Evolutionary conservation across 2,888 invertebrate genomes (phyloP).

Genomic region (Anodontia alba): DNA sequence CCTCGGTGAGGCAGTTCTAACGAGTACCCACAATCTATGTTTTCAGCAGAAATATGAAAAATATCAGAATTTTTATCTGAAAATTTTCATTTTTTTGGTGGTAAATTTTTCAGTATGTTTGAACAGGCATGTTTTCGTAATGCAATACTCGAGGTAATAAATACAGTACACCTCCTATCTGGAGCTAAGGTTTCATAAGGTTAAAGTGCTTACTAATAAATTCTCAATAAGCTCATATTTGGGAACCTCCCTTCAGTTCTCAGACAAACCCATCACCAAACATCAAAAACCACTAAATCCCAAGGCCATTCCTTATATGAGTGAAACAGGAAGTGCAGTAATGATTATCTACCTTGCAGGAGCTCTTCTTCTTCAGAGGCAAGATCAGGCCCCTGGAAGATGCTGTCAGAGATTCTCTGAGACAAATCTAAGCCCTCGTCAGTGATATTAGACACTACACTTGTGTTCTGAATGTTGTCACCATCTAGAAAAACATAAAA

Average conservation of each 20-base stretch:
- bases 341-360: constrained; percentile 70
- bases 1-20: too few relatives aligned
- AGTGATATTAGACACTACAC: constrained; percentile 77
- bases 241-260: constrained; percentile 8
- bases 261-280: background rate
- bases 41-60: too few relatives aligned
- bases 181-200: too few relatives aligned
- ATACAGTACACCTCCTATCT: too few relatives aligned
- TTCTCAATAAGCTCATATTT: constrained; percentile 4
- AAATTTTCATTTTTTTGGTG: too few relatives aligned
- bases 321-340: background rate
- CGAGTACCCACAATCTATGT: too few relatives aligned
- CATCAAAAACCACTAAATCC: background rate
- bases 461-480: constrained; percentile 69
- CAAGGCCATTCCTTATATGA: background rate
- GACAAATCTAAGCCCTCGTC: constrained; percentile 83
- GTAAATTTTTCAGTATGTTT: too few relatives aligned
- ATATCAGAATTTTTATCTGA: too few relatives aligned
- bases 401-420: constrained; percentile 80
- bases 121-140: too few relatives aligned
- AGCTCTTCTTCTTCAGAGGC: constrained; percentile 81
- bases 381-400: constrained; percentile 81
- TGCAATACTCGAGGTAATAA: too few relatives aligned
- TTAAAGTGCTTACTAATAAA: too few relatives aligned
- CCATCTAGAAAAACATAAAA: constrained; percentile 50